Evolutionary conservation across 53 echinoderm and acorn worm species (phyloP), one percentile per base, ranked within the genome.

Genomic region (Mesocentrotus franciscanus): DNA sequence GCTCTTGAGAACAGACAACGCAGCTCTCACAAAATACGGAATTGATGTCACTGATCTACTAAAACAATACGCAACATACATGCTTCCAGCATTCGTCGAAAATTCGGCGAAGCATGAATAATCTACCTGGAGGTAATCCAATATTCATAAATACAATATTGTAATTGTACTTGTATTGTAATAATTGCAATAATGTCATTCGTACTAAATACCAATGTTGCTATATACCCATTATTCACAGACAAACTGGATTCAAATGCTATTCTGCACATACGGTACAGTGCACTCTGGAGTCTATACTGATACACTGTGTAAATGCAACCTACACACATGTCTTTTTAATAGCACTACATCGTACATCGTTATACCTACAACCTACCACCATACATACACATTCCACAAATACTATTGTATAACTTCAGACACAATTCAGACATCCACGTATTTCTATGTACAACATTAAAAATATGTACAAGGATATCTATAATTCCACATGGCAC

Each of bases 391-490:
- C 81, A 81, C 15, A 33, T 39, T 81, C 22, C 81, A 81, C 81
- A 18, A 42, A 81, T 8, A 20, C 20, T 42, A 81, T 39, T 16
- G 36, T 18, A 81, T 1, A 12, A 42, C 36, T 78, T 78, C 78
- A 36, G 42, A 79, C 81, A 39, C 17, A 35, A 13, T 8, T 42
- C 18, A 42, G 18, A 81, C 81, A 81, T 81, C 76, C 30, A 76
- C 29, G 15, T 68, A 68, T 6, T 68, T 68, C 74, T 74, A 49
- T 49, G 32, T 74, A 74, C 74, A 36, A 36, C 81, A 81, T 81
- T 79, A 36, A 79, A 79, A 79, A 18, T 79, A 79, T 79, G 20
- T 39, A 74, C 74, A 74, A 74, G 32, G 74, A 74, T 14, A 74
- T 74, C 1, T 74, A 26, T 74, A 74, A 17, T 2, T 30, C 32